A percentile compares a stretch with the other conserved stretches of the same genome.
Evolutionary conservation across 2,797 vertebrate species (phyloP).

Genomic region (Chaetophractus vellerosus): DNA sequence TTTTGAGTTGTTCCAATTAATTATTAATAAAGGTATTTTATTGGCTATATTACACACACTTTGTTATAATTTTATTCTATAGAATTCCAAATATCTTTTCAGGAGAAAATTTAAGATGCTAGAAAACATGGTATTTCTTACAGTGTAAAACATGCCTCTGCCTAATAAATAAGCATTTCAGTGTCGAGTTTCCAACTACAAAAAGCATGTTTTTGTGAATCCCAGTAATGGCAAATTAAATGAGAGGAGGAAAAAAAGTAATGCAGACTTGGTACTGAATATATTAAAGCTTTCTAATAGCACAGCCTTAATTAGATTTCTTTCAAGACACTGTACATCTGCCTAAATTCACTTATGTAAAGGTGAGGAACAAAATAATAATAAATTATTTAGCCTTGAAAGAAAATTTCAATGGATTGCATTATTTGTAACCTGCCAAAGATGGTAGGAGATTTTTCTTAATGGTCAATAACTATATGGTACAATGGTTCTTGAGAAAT

Average conservation of each 20-base stretch:
- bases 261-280: slow-evolving; percentile 32
- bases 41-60: background rate
- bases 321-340: background rate
- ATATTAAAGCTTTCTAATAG: slow-evolving; percentile 2
- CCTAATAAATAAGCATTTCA: background rate
- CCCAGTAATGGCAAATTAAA: slow-evolving; percentile 39
- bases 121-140: slow-evolving; percentile 54
- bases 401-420: slow-evolving; percentile 25
- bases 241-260: background rate
- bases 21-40: slow-evolving; percentile 18
- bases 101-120: slow-evolving; percentile 21
- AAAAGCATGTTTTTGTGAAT: slow-evolving; percentile 4
- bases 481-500: background rate
- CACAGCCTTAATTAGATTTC: slow-evolving; percentile 40
- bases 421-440: slow-evolving; percentile 14
- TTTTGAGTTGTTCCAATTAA: slow-evolving; percentile 8
- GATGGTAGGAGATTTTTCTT: background rate
- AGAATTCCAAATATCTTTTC: slow-evolving; percentile 32
- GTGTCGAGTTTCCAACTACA: slow-evolving; percentile 32
- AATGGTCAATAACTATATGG: background rate
- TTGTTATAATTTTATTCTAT: slow-evolving; percentile 5
- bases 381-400: slow-evolving; percentile 41
- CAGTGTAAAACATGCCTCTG: background rate
- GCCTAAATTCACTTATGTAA: slow-evolving; percentile 30
- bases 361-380: slow-evolving; percentile 49